A percentile compares a stretch with the other conserved stretches of the same genome.
phyloP scores from a whole-genome alignment of 2,888 invertebrate genomes.

The Nebria salina region DNA sequence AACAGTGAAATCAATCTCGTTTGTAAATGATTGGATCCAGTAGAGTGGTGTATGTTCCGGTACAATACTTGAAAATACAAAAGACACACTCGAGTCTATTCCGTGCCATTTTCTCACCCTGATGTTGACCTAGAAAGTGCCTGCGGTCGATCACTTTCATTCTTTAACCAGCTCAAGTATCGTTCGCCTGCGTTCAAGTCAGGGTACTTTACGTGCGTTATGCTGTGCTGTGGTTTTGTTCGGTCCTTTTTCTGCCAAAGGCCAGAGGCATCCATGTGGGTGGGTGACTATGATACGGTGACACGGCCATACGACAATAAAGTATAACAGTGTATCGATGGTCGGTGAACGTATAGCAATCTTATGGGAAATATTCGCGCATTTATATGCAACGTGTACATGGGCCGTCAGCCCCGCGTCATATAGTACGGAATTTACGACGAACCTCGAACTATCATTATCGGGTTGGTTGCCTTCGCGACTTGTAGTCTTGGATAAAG shows the following conservation, averaged over 20 bases:
- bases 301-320: conserved; percentile 13
- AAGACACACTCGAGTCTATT: neutral
- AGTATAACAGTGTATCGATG: conserved; percentile 21
- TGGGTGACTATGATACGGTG: conserved; percentile 17
- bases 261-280: neutral
- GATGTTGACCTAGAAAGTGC: neutral
- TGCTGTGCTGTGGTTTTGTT: neutral
- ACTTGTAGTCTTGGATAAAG: neutral
- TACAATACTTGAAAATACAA: neutral
- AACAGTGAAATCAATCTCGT: neutral
- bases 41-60: neutral
- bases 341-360: conserved; percentile 17
- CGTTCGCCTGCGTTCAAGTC: neutral
- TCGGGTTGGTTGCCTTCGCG: conserved; percentile 2
- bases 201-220: neutral
- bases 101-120: neutral
- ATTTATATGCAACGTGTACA: conserved; percentile 22
- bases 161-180: neutral
- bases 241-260: neutral
- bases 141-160: neutral
- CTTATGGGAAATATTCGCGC: conserved; percentile 39
- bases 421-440: conserved; percentile 37
- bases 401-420: conserved; percentile 26
- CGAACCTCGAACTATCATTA: conserved; percentile 35
- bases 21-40: neutral